Evolutionary conservation across 2,888 invertebrate genomes (phyloP), one percentile per base, ranked within the genome.

Genomic region (Lymantria dispar): DNA sequence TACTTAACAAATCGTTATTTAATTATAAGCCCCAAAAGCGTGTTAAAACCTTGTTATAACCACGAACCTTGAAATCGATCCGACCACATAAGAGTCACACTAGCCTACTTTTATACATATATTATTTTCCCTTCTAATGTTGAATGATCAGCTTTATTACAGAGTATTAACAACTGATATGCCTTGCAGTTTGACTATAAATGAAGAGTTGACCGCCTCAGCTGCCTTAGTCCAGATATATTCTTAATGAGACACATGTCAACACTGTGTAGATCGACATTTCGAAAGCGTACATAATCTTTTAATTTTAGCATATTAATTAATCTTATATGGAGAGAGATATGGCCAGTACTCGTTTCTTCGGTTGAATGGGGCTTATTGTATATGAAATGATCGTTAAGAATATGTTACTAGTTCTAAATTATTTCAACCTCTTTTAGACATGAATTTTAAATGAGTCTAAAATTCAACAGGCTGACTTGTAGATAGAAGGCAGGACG

Each of bases 31-130:
- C 62, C 74, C 76, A 70, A 80, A 82, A 82, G 78, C 54, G 70
- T 72, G 54, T 64, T 48, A 41, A 48, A 44, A 42, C 45, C 52
- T 45, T 48, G 70, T 54, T 58, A 54, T 71, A 80, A 85, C 88
- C 86, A 64, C 87, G 63, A 77, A 77, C 85, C 85, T 87, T 87
- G 89, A 85, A 87, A 83, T 79, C 70, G 80, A 89, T 87, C 85
- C 76, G 76, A 88, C 89, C 88, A 68, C 86, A 87, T 80, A 77
- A 75, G 76, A 75, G 72, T 73, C 75, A 73, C 76, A 68, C 74
- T 79, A 84, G 77, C 80, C 84, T 74, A 85, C 79, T 71, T 80
- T 73, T 58, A 52, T 62, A 68, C 69, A 64, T 70, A 73, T 56
- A 68, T 62, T 55, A 61, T 72, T 70, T 74, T 69, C 64, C 65